Evolutionary conservation across 2,797 vertebrate genomes (phyloP), one percentile per base, ranked within the genome.

Genomic region (Paratrypauchen microcephalus): DNA sequence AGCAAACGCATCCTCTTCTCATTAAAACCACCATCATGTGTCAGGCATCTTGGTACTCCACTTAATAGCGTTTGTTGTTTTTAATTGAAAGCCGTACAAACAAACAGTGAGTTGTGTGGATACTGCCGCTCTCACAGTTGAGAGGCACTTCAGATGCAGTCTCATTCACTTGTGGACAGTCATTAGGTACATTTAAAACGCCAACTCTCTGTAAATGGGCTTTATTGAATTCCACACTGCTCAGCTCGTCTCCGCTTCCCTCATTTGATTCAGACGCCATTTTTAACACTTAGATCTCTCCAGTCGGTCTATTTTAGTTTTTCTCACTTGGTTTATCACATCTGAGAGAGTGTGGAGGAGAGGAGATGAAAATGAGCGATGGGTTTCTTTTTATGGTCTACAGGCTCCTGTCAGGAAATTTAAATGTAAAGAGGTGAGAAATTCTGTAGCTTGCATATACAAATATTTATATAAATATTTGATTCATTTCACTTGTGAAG

Each of bases 21-120:
- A 77, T 65, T 30, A 69, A 68, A 65, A 73, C 72, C 16, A 70
- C 66, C 80, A 73, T 73, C 82, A 66, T 73, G 70, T 68, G 76
- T 85, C 73, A 60, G 73, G 75, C 71, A 65, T 83, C 69, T 79
- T 85, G 76, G 71, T 65, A 5, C 61, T 63, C 71, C 57, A 70
- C 68, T 72, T 65, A 73, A 76, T 41, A 77, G 52, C 72, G 15
- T 69, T 74, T 61, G 58, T 72, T 56, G 58, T 75, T 28, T 45
- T 78, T 66, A 79, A 72, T 74, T 64, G n/a, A 70, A 66, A 28
- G 66, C 21, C 66, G 58, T 80, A 79, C 60, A 71, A 77, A 67
- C 30, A 45, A 60, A 72, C 61, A 77, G 71, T 65, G 76, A 76
- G 69, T 84, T 74, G 71, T 64, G 69, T 78, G 75, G 81, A 74